phyloP scores from a whole-genome alignment of 2,797 vertebrate species.

The Mionectes olivaceus region DNA sequence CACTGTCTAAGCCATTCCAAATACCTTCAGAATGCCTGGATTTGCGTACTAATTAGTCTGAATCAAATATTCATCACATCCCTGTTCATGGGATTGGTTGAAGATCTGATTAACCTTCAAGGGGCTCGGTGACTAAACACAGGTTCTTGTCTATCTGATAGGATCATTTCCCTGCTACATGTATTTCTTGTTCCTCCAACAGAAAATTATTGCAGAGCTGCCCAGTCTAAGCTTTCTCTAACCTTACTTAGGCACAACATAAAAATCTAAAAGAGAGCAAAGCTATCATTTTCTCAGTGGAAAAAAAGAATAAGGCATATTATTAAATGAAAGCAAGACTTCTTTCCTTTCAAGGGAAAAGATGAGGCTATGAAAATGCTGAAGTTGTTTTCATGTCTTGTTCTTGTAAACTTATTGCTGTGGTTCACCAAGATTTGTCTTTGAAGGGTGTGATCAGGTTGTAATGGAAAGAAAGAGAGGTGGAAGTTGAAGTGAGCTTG shows the following conservation, averaged over 20 bases:
- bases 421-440: background rate
- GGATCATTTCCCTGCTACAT: conserved; percentile 26
- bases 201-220: background rate
- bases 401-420: background rate
- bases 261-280: conserved; percentile 15
- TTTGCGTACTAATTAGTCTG: conserved; percentile 52
- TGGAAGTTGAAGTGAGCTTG: background rate
- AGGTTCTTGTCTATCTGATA: conserved; percentile 6
- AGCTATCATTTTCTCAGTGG: background rate
- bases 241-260: background rate
- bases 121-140: conserved; percentile 28
- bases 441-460: background rate
- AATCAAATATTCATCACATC: conserved; percentile 51
- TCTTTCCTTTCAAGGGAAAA: background rate
- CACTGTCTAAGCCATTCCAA: conserved; percentile 46
- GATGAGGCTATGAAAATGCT: background rate
- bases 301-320: background rate
- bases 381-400: background rate
- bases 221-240: background rate
- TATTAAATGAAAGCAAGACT: background rate
- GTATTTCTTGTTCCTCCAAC: background rate
- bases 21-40: conserved; percentile 38
- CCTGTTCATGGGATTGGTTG: conserved; percentile 1
- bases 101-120: conserved; percentile 63
- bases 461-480: background rate